Evolutionary conservation across 2,113 vertebrate species (phyloP), one percentile per base, ranked within the genome.

Genomic region (Ammodytes marinus): DNA sequence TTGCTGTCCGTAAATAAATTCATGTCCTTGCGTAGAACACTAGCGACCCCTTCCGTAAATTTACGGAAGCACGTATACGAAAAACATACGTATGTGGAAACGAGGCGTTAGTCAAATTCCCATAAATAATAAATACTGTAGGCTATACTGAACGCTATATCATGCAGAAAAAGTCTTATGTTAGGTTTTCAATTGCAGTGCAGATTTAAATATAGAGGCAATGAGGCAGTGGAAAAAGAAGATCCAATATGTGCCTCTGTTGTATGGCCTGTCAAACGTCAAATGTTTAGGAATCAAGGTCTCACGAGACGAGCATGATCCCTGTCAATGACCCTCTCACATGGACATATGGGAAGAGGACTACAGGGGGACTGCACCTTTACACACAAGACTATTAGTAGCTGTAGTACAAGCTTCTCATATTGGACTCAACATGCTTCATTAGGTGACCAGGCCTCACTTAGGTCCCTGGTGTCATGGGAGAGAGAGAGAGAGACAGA

Each of bases 391-490:
- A 55, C 69, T 65, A 79, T 84, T 66, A 82, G 65, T 74, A 68
- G 61, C 42, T 80, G 65, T 68, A 80, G 88, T 85, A 85, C 73
- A 80, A 83, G 73, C 49, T 69, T 50, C 80, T 85, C 77, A 77
- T 67, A 72, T 80, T 83, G 70, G 50, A 71, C 77, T 80, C 58
- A 84, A 58, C 78, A 88, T 72, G 88, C 82, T 85, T 85, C 91
- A 90, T 91, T 90, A 91, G 83, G 66, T 53, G 83, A 86, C 85
- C 88, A 68, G 69, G 61, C 60, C 74, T 84, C 55, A 42, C 85
- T 85, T 83, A 86, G 86, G 77, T 80, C 79, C 63, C 58, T 43
- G 60, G 69, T 82, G 87, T 92, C 90, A 84, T 46, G 57, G 68
- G 82, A 86, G 53, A 83, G 53, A 4, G 54, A 66, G 72, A 71